These are phyloP conservation scores for Halocynthia aurantium DNA, from an alignment of 23 tunicate species.

Conservation along the genomic window DNA sequence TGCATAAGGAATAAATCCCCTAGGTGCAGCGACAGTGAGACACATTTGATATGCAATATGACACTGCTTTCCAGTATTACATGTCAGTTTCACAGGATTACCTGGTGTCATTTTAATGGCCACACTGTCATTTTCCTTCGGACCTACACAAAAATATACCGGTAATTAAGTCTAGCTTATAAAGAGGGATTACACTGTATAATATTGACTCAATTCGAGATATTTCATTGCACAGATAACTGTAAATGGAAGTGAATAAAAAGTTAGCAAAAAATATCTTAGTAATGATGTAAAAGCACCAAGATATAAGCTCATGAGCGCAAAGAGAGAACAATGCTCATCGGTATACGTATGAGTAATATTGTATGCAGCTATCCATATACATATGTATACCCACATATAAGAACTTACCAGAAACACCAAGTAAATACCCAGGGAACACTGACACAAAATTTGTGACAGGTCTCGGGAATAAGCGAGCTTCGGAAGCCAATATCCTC, in stretches of 20 bases:
- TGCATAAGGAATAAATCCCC: conserved; percentile 6
- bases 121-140: conserved; percentile 5
- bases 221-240: no score
- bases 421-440: conserved; percentile 40
- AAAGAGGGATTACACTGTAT: not conserved
- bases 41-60: conserved; percentile 22
- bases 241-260: no score
- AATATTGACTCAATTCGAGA: no score
- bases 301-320: no score
- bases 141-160: not conserved
- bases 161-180: not conserved
- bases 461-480: not conserved
- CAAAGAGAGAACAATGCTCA: no score
- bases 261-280: no score
- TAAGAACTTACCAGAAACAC: conserved; percentile 42
- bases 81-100: conserved; percentile 8
- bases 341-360: no score
- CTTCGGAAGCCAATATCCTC: no score
- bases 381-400: no score
- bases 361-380: no score
- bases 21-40: conserved; percentile 12
- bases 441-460: conserved; percentile 17
- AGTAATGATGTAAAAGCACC: no score
- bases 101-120: conserved; percentile 17
- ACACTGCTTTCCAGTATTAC: conserved; percentile 10